These are phyloP conservation scores for Podarcis lilfordi DNA, from an alignment of 2,797 vertebrate species.

Conservation along the genomic window DNA sequence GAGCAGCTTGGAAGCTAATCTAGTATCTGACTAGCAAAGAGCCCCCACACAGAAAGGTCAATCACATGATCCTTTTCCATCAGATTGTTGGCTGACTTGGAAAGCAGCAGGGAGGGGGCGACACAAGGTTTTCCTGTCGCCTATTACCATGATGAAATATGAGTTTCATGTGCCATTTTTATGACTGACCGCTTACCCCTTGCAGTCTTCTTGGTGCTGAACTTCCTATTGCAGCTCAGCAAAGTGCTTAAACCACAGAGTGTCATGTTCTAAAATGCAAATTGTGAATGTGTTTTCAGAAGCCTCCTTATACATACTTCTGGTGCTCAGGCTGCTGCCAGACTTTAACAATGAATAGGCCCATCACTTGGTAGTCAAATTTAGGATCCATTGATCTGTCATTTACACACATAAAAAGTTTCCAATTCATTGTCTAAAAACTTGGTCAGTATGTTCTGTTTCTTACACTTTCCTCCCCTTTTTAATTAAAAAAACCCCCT, in stretches of 20 bases:
- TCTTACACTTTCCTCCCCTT: background rate
- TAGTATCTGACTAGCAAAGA: too few species aligned
- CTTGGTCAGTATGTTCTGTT: background rate
- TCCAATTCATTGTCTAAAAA: background rate
- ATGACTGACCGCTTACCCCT: background rate
- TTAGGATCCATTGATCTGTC: background rate
- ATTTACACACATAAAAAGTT: background rate
- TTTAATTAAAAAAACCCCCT: background rate
- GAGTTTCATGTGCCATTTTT: background rate
- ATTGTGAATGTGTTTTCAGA: background rate
- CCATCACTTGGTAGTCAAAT: background rate
- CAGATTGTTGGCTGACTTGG: background rate
- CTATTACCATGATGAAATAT: background rate
- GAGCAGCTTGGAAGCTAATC: background rate
- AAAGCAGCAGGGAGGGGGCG: background rate
- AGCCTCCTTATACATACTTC: background rate
- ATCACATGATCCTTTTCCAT: background rate
- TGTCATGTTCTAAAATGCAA: background rate
- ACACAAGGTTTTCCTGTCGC: background rate
- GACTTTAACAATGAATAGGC: background rate
- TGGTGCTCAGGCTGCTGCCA: background rate
- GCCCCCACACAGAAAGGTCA: background rate
- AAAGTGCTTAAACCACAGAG: background rate
- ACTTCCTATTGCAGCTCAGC: background rate
- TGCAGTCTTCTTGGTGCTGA: background rate